phyloP scores from a whole-genome alignment of 2,113 vertebrate species.

The Pomatostomus ruficeps region DNA sequence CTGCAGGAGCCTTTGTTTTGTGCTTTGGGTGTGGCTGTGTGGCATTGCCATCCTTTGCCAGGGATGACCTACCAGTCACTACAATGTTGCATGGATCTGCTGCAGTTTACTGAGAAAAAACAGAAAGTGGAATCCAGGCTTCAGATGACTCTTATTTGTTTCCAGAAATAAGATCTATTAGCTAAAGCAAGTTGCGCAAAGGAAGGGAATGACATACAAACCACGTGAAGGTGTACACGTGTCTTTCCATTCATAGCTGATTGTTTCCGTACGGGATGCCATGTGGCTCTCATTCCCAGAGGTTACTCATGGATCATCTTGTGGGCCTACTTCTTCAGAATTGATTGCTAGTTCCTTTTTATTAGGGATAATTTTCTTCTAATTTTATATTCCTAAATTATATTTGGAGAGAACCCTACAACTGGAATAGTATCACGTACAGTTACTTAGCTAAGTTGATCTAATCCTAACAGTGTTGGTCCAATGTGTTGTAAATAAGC shows the following conservation, averaged over 20 bases:
- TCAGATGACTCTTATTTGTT: neutral
- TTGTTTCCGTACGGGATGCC: neutral
- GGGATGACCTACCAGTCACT: neutral
- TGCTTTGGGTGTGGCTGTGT: neutral
- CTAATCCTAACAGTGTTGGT: neutral
- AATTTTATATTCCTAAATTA: neutral
- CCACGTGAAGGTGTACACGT: rapidly evolving
- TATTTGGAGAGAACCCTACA: neutral
- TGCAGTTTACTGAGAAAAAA: neutral
- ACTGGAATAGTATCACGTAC: neutral
- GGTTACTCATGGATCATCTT: neutral
- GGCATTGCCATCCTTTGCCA: neutral
- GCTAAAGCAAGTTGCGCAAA: neutral
- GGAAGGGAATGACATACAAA: neutral
- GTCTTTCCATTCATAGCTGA: neutral
- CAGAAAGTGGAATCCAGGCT: neutral
- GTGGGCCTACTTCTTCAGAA: neutral
- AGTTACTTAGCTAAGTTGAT: neutral
- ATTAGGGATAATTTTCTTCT: neutral
- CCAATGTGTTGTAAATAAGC: neutral
- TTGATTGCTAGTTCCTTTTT: neutral
- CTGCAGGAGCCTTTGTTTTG: rapidly evolving
- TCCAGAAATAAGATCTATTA: neutral
- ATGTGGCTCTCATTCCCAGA: neutral
- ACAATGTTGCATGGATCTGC: neutral